phyloP scores from a whole-genome alignment of 2,113 vertebrate species.

The Pangasianodon gigas region DNA sequence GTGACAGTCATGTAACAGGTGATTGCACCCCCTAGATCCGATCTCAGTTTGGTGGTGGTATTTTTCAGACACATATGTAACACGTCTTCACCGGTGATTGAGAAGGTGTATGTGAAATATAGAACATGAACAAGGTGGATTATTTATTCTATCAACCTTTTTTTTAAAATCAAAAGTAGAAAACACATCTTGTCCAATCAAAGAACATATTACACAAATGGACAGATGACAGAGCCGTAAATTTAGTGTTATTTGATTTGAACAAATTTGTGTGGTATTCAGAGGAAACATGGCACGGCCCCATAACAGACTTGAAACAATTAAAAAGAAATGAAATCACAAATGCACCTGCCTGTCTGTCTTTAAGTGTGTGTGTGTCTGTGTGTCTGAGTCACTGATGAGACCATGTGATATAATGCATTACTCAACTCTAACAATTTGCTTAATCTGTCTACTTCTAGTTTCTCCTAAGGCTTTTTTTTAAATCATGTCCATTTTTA shows the following conservation, averaged over 20 bases:
- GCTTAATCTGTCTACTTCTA: background rate
- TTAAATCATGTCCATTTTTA: background rate
- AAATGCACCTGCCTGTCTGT: background rate
- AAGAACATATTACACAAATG: too few species aligned
- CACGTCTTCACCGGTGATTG: background rate
- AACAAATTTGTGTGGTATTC: too few species aligned
- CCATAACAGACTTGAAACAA: too few species aligned
- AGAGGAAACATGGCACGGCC: too few species aligned
- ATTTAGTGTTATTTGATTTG: too few species aligned
- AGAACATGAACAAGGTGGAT: background rate
- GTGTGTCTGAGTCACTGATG: background rate
- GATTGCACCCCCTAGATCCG: background rate
- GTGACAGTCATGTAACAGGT: background rate
- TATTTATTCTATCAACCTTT: background rate
- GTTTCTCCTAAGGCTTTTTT: background rate
- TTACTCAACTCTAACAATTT: background rate
- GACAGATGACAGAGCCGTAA: too few species aligned
- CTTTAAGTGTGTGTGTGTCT: background rate
- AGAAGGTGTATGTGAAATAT: background rate
- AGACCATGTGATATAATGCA: background rate
- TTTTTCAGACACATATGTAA: too few species aligned
- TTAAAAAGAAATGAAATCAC: background rate
- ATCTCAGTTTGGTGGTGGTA: background rate
- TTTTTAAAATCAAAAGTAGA: too few species aligned
- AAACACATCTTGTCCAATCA: too few species aligned